These are phyloP conservation scores for Holcopasites calliopsidis DNA, from an alignment of 1,140 invertebrate species.

Conservation along the genomic window DNA sequence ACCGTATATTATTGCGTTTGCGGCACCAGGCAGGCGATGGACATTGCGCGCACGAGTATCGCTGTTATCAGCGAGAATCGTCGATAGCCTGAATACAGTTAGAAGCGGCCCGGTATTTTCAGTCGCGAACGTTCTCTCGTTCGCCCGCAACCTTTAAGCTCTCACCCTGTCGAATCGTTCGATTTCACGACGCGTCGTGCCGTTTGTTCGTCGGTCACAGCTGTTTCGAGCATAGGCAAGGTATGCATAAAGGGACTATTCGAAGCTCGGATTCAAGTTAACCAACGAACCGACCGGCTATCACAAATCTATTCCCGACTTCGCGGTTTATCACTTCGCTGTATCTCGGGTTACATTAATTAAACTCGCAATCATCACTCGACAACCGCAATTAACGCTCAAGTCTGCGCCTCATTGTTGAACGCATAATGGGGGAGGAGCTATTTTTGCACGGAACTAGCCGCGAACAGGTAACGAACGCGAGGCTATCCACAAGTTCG, in stretches of 20 bases:
- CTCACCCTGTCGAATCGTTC: no score
- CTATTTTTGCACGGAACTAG: neutral
- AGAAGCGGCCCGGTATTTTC: no score
- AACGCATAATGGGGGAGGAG: neutral
- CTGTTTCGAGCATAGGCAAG: no score
- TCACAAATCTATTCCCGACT: neutral
- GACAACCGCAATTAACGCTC: neutral
- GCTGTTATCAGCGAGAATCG: constrained; percentile 18
- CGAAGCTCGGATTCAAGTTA: neutral
- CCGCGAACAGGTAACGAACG: neutral
- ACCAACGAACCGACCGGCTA: neutral
- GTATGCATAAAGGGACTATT: neutral
- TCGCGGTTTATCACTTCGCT: neutral
- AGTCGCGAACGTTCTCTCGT: no score
- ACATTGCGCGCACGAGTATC: constrained; percentile 39
- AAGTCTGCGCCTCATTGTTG: neutral
- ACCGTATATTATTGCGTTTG: constrained; percentile 34
- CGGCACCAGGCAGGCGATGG: neutral
- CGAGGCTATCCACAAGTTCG: neutral
- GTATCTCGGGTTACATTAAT: neutral
- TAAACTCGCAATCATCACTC: neutral
- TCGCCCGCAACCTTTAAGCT: no score
- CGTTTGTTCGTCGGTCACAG: neutral
- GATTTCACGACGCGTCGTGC: no score
- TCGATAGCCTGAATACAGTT: no score